phyloP scores from a whole-genome alignment of 2,113 vertebrate genomes.

The Coryphaenoides rupestris region DNA sequence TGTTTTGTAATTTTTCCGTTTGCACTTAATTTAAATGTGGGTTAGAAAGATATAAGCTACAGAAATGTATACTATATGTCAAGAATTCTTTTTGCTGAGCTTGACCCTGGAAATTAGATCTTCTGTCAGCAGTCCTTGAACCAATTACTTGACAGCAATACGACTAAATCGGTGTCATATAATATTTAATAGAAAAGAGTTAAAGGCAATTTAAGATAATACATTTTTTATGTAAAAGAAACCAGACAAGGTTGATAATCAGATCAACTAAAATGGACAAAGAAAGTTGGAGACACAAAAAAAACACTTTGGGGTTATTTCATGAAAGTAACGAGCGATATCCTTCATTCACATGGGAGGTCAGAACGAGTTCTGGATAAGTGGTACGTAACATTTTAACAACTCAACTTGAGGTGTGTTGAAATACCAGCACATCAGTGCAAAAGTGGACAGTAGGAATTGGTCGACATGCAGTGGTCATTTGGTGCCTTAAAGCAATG shows the following conservation, averaged over 20 bases:
- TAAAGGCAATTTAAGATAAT: slow-evolving; percentile 22
- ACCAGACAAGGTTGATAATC: slow-evolving; percentile 27
- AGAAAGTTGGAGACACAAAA: slow-evolving; percentile 22
- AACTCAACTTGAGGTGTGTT: slow-evolving; percentile 17
- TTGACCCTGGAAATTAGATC: no score
- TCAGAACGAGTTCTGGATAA: slow-evolving; percentile 7
- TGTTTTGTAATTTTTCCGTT: not conserved
- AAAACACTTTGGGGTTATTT: slow-evolving; percentile 23
- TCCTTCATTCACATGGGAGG: not conserved
- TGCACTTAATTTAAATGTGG: no score
- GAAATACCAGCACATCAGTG: slow-evolving; percentile 33
- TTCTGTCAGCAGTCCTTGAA: no score
- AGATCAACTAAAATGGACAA: slow-evolving; percentile 32
- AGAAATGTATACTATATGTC: no score
- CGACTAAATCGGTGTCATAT: not conserved
- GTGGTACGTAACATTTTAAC: slow-evolving; percentile 14
- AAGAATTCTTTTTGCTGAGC: no score
- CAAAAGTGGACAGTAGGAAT: slow-evolving; percentile 20
- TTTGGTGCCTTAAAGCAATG: slow-evolving; percentile 38
- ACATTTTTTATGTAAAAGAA: slow-evolving; percentile 47
- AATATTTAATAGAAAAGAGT: not conserved
- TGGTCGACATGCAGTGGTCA: slow-evolving; percentile 56
- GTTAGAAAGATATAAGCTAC: no score
- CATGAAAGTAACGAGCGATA: slow-evolving; percentile 32
- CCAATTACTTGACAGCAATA: no score